Conservation (phyloP, 2,888 invertebrate species). For the Heteropelma amictum region DNA sequence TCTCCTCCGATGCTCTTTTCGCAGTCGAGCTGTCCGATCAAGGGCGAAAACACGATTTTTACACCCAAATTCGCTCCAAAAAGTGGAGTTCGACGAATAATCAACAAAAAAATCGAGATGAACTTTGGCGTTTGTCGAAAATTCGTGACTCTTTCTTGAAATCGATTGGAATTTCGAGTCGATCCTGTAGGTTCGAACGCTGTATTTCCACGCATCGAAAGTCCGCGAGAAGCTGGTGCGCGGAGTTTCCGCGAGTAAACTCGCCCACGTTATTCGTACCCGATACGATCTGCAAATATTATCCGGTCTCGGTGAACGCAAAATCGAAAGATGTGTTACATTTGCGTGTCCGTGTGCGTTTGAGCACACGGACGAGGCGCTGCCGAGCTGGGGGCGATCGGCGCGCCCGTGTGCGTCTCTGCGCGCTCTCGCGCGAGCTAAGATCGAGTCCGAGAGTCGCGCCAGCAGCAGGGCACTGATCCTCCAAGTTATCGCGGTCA, state of each 20-base stretch:
- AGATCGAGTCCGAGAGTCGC: background rate
- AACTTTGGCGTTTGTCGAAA: too few relatives aligned
- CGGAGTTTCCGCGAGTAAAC: conserved; percentile 40
- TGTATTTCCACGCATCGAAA: too few relatives aligned
- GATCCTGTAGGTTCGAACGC: too few relatives aligned
- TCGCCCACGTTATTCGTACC: conserved; percentile 66
- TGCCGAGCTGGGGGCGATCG: conserved; percentile 50
- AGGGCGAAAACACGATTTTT: too few relatives aligned
- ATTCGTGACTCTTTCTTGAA: too few relatives aligned
- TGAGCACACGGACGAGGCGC: background rate
- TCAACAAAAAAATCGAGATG: too few relatives aligned
- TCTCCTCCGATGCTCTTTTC: background rate
- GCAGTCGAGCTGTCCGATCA: conserved; percentile 12
- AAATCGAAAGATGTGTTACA: conserved; percentile 47
- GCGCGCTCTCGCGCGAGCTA: conserved; percentile 23
- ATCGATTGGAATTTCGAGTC: too few relatives aligned
- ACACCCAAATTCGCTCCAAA: too few relatives aligned
- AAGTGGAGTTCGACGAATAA: too few relatives aligned
- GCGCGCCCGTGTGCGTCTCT: conserved; percentile 50
- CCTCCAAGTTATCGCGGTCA: conserved; percentile 52
- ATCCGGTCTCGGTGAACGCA: conserved; percentile 61
- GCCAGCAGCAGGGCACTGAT: conserved; percentile 42
- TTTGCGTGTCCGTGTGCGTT: background rate
- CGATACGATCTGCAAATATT: conserved; percentile 69
- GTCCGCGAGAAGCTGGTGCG: too few relatives aligned